A percentile compares a stretch with the other conserved stretches of the same genome.
phyloP scores from a whole-genome alignment of 2,797 vertebrate genomes.

The Acipenser transmontanus region DNA sequence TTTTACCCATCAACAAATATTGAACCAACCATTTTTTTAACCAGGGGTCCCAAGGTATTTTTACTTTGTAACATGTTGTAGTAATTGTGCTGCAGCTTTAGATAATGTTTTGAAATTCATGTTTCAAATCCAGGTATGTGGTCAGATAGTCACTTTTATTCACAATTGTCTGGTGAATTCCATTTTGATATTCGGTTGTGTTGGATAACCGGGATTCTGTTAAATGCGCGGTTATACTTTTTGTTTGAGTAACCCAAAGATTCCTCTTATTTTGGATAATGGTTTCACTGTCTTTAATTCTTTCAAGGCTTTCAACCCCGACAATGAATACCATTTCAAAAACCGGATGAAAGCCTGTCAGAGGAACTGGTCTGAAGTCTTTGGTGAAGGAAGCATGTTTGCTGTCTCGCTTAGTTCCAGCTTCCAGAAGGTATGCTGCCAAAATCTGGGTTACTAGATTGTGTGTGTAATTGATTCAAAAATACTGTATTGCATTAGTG shows the following conservation, averaged over 20 bases:
- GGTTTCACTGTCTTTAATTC: slow-evolving; percentile 25
- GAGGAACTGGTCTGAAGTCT: slow-evolving; percentile 94
- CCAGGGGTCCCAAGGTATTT: too few species aligned
- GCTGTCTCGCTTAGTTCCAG: slow-evolving; percentile 83
- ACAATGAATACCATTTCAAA: slow-evolving; percentile 98
- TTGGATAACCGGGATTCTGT: not conserved
- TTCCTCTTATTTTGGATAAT: not conserved
- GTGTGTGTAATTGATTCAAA: not conserved
- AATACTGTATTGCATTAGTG: too few species aligned
- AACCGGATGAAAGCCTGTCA: slow-evolving; percentile 96
- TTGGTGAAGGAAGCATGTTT: slow-evolving; percentile 92
- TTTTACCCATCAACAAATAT: too few species aligned
- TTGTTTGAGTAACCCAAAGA: not conserved
- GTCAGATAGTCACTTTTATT: too few species aligned
- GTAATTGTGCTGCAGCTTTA: too few species aligned
- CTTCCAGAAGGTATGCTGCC: slow-evolving; percentile 78
- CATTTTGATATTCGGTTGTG: too few species aligned
- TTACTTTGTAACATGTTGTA: too few species aligned
- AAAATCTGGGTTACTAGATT: not conserved
- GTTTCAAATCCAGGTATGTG: too few species aligned
- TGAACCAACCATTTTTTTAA: too few species aligned
- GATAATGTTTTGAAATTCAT: too few species aligned
- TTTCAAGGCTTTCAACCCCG: slow-evolving; percentile 89
- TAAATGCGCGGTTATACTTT: not conserved
- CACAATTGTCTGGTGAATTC: not conserved